Percentiles rank a stretch among this genome's conserved stretches.
phyloP scores from a whole-genome alignment of 2,797 vertebrate genomes.

The Sebastes nivosus region DNA sequence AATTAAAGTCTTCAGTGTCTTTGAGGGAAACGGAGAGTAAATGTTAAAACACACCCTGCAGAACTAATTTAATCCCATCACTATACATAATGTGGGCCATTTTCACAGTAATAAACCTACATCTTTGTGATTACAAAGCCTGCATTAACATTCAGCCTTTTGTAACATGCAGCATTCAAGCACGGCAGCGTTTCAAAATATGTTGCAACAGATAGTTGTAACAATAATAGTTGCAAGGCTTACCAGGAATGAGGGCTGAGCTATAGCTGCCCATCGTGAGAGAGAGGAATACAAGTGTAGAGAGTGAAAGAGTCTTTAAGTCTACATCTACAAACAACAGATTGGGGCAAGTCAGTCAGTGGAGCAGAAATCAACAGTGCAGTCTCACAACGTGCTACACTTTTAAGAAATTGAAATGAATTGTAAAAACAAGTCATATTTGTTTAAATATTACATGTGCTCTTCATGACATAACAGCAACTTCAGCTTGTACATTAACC shows the following conservation, averaged over 20 bases:
- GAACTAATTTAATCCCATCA: background rate
- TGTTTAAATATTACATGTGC: background rate
- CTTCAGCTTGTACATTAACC: background rate
- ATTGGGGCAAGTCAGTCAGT: conserved; percentile 55
- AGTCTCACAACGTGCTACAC: background rate
- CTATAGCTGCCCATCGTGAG: conserved; percentile 80
- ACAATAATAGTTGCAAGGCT: conserved; percentile 42
- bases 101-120: background rate
- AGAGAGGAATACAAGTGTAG: conserved; percentile 76
- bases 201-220: conserved; percentile 4
- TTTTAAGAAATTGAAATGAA: background rate
- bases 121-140: background rate
- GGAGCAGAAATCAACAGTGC: conserved; percentile 19
- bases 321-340: conserved; percentile 76
- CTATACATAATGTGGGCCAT: background rate
- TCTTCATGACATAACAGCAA: background rate
- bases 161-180: conserved; percentile 19
- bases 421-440: background rate
- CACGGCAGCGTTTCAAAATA: conserved; percentile 8
- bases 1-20: conserved; percentile 96
- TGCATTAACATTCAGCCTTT: background rate
- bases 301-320: conserved; percentile 65
- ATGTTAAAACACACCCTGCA: conserved; percentile 1
- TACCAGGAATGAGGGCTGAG: conserved; percentile 78
- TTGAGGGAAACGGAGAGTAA: conserved; percentile 64